Percentiles rank a stretch among this genome's conserved stretches.
phyloP scores from a whole-genome alignment of 2,797 vertebrate genomes.

The Balearica regulorum region DNA sequence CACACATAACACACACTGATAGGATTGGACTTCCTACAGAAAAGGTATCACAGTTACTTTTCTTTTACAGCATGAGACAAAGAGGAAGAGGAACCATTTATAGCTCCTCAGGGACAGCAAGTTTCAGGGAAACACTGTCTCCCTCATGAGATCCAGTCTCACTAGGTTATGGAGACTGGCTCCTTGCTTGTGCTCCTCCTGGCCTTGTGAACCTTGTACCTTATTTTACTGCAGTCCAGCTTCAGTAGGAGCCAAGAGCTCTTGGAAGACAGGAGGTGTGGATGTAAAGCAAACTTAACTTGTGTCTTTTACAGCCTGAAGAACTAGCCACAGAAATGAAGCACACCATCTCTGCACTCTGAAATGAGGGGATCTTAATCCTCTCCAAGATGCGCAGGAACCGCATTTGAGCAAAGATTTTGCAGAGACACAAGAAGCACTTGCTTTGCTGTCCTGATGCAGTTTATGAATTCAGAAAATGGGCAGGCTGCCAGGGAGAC shows the following conservation, averaged over 20 bases:
- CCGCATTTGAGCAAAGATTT: not conserved
- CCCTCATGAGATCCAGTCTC: not conserved
- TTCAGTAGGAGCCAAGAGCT: not conserved
- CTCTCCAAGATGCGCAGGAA: not conserved
- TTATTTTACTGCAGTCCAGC: not conserved
- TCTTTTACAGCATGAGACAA: not conserved
- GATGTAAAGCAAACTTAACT: not conserved
- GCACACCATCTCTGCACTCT: not conserved
- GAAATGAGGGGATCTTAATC: not conserved
- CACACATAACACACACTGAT: not conserved
- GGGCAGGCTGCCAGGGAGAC: not conserved
- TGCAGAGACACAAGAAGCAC: not conserved
- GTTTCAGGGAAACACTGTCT: not conserved
- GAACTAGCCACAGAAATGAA: not conserved
- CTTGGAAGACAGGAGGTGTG: not conserved
- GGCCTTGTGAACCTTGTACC: not conserved
- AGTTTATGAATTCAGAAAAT: not conserved
- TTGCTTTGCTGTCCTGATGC: not conserved
- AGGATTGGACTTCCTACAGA: not conserved
- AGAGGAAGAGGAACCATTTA: not conserved
- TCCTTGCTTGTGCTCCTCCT: not conserved
- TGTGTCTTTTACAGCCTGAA: not conserved
- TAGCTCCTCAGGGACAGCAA: not conserved
- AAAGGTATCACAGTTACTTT: not conserved
- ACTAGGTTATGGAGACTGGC: accelerated